These are phyloP conservation scores for Ciconia boyciana DNA, from an alignment of 2,113 vertebrate species.

Conservation along the genomic window DNA sequence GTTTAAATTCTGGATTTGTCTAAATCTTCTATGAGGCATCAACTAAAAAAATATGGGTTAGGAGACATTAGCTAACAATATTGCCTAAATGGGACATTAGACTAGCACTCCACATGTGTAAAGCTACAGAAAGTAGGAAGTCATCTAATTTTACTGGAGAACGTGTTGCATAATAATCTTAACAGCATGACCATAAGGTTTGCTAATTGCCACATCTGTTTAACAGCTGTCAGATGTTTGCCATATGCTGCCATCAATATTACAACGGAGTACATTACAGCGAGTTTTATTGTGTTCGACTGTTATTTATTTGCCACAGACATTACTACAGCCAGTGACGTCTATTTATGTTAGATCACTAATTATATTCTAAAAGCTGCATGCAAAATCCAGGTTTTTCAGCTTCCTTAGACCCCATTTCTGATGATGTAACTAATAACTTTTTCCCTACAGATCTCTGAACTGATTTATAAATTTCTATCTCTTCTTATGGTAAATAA, in stretches of 20 bases:
- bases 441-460: background rate
- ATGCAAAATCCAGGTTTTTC: background rate
- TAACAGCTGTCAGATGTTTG: conserved; percentile 81
- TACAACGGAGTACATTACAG: conserved; percentile 71
- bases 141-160: conserved; percentile 64
- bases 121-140: conserved; percentile 61
- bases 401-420: background rate
- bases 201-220: conserved; percentile 88
- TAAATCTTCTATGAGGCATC: conserved; percentile 70
- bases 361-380: conserved; percentile 59
- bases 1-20: conserved; percentile 76
- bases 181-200: conserved; percentile 79
- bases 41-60: conserved; percentile 26
- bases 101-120: conserved; percentile 17
- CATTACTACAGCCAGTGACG: conserved; percentile 72
- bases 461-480: background rate
- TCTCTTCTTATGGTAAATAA: conserved; percentile 22
- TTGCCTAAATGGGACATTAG: background rate
- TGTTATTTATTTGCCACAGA: conserved; percentile 78
- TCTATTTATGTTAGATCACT: conserved; percentile 65
- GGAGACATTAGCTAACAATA: background rate
- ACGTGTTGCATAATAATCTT: conserved; percentile 70
- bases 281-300: conserved; percentile 75
- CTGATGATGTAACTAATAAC: background rate
- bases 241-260: conserved; percentile 80